Evolutionary conservation across 2,113 vertebrate genomes (phyloP).

Genomic region (Castor canadensis): DNA sequence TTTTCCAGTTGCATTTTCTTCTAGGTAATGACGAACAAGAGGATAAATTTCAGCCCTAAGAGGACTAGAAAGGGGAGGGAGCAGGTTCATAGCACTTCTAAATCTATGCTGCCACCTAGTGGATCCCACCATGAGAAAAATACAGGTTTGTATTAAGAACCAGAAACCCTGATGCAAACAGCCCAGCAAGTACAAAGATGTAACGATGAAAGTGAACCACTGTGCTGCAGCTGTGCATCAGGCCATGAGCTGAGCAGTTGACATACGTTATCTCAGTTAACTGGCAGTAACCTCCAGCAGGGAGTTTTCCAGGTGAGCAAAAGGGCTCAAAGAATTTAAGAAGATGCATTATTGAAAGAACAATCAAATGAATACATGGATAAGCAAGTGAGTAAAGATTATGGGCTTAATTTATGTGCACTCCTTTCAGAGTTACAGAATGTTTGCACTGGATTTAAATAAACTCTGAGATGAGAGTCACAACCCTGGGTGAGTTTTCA

Average conservation of each 20-base stretch:
- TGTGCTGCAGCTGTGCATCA: neutral
- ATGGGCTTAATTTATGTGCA: neutral
- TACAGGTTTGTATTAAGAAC: neutral
- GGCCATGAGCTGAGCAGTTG: rapidly evolving
- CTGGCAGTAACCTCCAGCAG: neutral
- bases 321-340: neutral
- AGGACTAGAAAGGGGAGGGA: neutral
- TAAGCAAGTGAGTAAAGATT: neutral
- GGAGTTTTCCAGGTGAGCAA: neutral
- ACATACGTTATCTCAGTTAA: neutral
- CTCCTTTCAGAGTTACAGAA: neutral
- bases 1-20: constrained; percentile 48
- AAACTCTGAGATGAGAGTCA: neutral
- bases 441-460: neutral
- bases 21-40: neutral
- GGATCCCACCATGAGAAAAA: neutral
- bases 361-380: neutral
- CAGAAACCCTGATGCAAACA: neutral
- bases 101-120: constrained; percentile 65
- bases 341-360: neutral
- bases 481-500: neutral
- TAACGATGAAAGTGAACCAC: neutral
- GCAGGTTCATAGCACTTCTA: neutral
- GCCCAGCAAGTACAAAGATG: neutral
- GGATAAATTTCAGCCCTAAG: neutral